These are phyloP conservation scores for Gastracanthus pulcherrimus DNA, from an alignment of 2,888 invertebrate genomes.

Conservation along the genomic window DNA sequence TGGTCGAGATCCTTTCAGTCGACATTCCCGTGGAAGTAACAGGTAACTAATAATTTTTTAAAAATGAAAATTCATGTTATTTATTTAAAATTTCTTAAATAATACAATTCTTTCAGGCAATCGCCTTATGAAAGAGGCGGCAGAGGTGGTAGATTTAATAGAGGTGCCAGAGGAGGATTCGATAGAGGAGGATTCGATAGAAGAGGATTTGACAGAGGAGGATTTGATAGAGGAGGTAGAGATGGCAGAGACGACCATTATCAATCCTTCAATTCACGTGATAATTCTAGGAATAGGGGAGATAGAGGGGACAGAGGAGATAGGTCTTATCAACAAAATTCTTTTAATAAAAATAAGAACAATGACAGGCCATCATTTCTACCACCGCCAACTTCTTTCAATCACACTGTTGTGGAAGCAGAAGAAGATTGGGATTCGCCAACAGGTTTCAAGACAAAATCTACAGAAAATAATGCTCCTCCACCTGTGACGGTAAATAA, in stretches of 20 bases:
- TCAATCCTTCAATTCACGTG: conserved; percentile 40
- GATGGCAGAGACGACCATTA: neutral
- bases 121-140: conserved; percentile 49
- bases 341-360: conserved; percentile 21
- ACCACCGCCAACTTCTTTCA: neutral
- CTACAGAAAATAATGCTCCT: neutral
- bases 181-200: neutral
- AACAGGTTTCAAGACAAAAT: conserved; percentile 8
- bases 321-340: conserved; percentile 10
- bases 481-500: conserved; percentile 20
- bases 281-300: conserved; percentile 37
- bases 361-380: conserved; percentile 7
- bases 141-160: conserved; percentile 40
- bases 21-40: conserved; percentile 51
- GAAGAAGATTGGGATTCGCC: conserved; percentile 57
- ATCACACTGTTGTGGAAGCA: conserved; percentile 3
- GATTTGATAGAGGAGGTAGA: conserved; percentile 9
- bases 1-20: conserved; percentile 38
- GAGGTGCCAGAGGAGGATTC: conserved; percentile 36
- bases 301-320: conserved; percentile 32
- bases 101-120: conserved; percentile 41
- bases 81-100: neutral
- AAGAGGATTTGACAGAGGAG: conserved; percentile 17
- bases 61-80: neutral
- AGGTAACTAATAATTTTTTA: conserved; percentile 3